Evolutionary conservation across 2,797 vertebrate genomes (phyloP).

Genomic region (Chelonia mydas): DNA sequence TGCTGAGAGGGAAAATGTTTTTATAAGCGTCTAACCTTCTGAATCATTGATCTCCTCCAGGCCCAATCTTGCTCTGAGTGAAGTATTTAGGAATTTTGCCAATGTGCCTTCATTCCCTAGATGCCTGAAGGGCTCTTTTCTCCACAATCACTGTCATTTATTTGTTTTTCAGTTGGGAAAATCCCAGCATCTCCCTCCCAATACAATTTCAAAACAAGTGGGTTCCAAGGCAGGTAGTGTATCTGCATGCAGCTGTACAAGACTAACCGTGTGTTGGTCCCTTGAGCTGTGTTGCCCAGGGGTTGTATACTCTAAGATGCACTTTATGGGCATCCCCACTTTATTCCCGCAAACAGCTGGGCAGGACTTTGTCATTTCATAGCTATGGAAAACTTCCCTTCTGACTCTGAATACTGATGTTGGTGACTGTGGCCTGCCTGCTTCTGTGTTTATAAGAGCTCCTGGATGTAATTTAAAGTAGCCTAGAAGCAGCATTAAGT

Average conservation of each 20-base stretch:
- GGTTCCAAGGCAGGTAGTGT: fast-evolving
- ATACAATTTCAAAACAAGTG: not conserved
- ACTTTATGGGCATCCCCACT: fast-evolving
- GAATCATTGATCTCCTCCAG: conserved; percentile 14
- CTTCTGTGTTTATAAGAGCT: not conserved
- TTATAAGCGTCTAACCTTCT: not conserved
- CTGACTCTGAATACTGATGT: not conserved
- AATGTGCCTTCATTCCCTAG: not conserved
- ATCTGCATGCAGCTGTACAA: fast-evolving
- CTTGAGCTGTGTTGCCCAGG: fast-evolving
- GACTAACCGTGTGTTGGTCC: fast-evolving
- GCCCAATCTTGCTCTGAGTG: fast-evolving
- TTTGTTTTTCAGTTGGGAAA: fast-evolving
- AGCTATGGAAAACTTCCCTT: not conserved
- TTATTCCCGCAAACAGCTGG: fast-evolving
- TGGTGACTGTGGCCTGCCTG: not conserved
- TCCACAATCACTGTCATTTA: not conserved
- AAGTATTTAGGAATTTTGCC: fast-evolving
- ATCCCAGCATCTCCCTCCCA: not conserved
- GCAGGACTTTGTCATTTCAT: not conserved
- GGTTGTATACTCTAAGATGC: not conserved
- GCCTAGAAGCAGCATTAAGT: not conserved
- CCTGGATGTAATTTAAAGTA: not conserved
- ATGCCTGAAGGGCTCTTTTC: not conserved
- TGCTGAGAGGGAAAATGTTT: conserved; percentile 38